Percentiles rank a stretch among this genome's conserved stretches.
phyloP scores from a whole-genome alignment of 2,797 vertebrate species.

The Paguma larvata region DNA sequence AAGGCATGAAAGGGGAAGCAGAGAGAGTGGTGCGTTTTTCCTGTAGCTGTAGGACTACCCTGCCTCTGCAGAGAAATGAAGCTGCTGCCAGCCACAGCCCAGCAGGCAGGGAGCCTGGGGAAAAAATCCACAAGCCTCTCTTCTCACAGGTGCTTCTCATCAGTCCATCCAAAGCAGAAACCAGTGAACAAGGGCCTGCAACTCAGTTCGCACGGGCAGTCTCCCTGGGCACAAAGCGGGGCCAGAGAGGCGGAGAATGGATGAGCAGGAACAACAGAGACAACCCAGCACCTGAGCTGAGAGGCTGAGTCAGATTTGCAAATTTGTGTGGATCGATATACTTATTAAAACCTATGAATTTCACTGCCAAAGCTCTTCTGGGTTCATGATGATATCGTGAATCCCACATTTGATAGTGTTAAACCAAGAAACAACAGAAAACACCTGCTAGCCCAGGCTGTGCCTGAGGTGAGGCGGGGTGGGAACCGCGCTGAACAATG shows the following conservation, averaged over 20 bases:
- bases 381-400: not conserved
- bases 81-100: not conserved
- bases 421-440: not conserved
- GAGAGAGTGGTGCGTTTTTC: not conserved
- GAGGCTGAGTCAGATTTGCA: not conserved
- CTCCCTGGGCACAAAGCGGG: not conserved
- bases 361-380: not conserved
- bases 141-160: not conserved
- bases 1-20: not conserved
- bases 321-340: not conserved
- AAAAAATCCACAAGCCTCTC: not conserved
- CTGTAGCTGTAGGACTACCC: not conserved
- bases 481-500: not conserved
- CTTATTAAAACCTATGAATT: not conserved
- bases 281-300: not conserved
- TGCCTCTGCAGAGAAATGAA: not conserved
- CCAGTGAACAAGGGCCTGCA: not conserved
- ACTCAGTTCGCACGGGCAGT: not conserved
- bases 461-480: too few species aligned
- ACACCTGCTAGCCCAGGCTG: not conserved
- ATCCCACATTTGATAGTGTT: not conserved
- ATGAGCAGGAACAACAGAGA: not conserved
- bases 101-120: not conserved
- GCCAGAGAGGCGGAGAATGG: too few species aligned
- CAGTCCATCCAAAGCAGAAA: not conserved